phyloP scores from a whole-genome alignment of 2,888 invertebrate species.

The Caenorhabditis imperialis region DNA sequence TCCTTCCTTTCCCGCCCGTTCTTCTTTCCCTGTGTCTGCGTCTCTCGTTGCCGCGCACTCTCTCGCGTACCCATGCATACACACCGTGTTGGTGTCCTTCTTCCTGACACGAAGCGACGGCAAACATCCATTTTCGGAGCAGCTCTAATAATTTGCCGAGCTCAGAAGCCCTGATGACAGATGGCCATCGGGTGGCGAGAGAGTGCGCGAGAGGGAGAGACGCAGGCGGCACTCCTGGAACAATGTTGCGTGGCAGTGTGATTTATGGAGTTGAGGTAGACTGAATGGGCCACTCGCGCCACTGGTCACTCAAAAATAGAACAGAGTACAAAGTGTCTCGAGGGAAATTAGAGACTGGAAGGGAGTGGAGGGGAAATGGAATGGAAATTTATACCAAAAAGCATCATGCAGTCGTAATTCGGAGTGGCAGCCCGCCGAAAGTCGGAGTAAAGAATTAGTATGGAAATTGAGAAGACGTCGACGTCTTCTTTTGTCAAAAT shows the following conservation, averaged over 20 bases:
- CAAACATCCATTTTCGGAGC: conserved; percentile 50
- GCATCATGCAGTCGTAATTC: conserved; percentile 18
- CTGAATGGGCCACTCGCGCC: neutral
- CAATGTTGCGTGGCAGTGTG: conserved; percentile 38
- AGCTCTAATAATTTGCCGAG: conserved; percentile 36
- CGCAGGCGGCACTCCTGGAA: conserved; percentile 24
- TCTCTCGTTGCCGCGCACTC: conserved; percentile 19
- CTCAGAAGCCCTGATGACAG: conserved; percentile 49
- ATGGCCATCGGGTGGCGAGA: conserved; percentile 33
- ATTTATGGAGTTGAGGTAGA: conserved; percentile 23
- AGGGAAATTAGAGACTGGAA: conserved; percentile 37
- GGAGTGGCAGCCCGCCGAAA: conserved; percentile 22
- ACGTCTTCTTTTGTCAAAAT: too few relatives aligned
- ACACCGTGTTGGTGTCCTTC: conserved; percentile 46
- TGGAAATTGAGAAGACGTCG: too few relatives aligned
- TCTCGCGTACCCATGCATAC: conserved; percentile 40
- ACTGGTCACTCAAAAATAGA: conserved; percentile 34
- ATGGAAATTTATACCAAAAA: conserved; percentile 54
- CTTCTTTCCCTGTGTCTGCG: conserved; percentile 31
- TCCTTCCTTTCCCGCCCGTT: too few relatives aligned
- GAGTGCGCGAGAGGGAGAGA: conserved; percentile 9
- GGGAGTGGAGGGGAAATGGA: conserved; percentile 14
- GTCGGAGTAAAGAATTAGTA: conserved; percentile 33
- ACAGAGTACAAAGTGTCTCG: conserved; percentile 42
- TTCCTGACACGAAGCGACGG: conserved; percentile 38